Conservation (phyloP, 2,797 vertebrate genomes). For the Hyperoplus immaculatus region DNA sequence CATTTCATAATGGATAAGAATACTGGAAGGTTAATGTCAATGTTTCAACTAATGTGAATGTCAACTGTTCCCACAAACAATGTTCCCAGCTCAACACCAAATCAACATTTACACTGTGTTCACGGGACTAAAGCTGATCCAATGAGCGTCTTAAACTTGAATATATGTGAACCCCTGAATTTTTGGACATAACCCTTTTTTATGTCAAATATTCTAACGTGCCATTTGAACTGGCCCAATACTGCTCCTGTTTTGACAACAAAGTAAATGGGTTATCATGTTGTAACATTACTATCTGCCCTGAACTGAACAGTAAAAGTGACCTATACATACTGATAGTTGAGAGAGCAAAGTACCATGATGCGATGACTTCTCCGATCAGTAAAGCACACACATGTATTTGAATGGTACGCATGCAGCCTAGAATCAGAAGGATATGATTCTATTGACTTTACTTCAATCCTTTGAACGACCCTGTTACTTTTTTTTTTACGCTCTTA, state of each 20-base stretch:
- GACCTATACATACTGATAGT: not conserved
- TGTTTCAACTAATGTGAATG: too few species aligned
- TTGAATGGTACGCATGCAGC: not conserved
- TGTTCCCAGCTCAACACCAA: not conserved
- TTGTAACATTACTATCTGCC: not conserved
- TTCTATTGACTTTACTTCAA: not conserved
- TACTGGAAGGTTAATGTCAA: too few species aligned
- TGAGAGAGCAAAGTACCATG: slow-evolving; percentile 21
- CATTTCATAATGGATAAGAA: too few species aligned
- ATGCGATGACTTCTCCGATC: not conserved
- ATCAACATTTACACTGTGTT: not conserved
- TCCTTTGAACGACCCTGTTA: too few species aligned
- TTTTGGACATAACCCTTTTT: not conserved
- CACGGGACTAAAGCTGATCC: not conserved
- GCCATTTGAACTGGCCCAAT: not conserved
- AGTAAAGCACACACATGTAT: not conserved
- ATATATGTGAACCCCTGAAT: not conserved
- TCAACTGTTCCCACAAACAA: too few species aligned
- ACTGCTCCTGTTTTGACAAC: not conserved
- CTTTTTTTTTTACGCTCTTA: too few species aligned
- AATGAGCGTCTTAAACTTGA: not conserved
- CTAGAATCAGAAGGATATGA: not conserved
- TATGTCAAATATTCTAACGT: not conserved
- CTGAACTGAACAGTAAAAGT: not conserved
- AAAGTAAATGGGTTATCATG: not conserved